Evolutionary conservation across 2,113 vertebrate species (phyloP).

Genomic region (Gambusia affinis): DNA sequence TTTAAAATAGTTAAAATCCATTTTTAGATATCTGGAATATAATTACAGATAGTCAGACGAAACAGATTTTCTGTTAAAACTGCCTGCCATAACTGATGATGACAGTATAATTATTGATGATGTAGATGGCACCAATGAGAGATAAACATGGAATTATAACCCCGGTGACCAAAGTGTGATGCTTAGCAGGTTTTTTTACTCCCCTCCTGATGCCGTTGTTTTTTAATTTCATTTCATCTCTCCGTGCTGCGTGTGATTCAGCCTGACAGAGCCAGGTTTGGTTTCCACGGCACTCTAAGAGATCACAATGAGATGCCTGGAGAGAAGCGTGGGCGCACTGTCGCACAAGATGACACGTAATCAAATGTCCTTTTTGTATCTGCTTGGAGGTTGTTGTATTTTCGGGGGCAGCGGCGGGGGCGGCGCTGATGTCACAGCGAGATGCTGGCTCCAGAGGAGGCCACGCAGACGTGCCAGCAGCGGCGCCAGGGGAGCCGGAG

Average conservation of each 20-base stretch:
- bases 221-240: not conserved
- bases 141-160: slow-evolving; percentile 50
- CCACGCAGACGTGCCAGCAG: slow-evolving; percentile 20
- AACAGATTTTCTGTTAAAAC: too few species aligned
- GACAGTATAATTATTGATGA: slow-evolving; percentile 63
- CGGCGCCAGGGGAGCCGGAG: slow-evolving; percentile 9
- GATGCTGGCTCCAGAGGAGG: slow-evolving; percentile 31
- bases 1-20: too few species aligned
- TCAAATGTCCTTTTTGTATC: slow-evolving; percentile 45
- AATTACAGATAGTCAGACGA: too few species aligned
- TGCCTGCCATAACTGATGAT: slow-evolving; percentile 18
- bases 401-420: slow-evolving; percentile 13
- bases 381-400: slow-evolving; percentile 37
- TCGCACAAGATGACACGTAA: slow-evolving; percentile 51
- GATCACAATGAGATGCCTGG: slow-evolving; percentile 52
- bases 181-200: slow-evolving; percentile 25
- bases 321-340: slow-evolving; percentile 55
- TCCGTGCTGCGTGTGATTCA: slow-evolving; percentile 42
- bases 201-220: slow-evolving; percentile 11
- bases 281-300: slow-evolving; percentile 41
- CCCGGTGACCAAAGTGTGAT: slow-evolving; percentile 55
- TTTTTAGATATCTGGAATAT: too few species aligned
- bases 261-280: slow-evolving; percentile 45
- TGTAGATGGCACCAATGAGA: slow-evolving; percentile 35
- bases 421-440: slow-evolving; percentile 49